Conservation (phyloP, 1,140 invertebrate species). For the Scylla paramamosain region DNA sequence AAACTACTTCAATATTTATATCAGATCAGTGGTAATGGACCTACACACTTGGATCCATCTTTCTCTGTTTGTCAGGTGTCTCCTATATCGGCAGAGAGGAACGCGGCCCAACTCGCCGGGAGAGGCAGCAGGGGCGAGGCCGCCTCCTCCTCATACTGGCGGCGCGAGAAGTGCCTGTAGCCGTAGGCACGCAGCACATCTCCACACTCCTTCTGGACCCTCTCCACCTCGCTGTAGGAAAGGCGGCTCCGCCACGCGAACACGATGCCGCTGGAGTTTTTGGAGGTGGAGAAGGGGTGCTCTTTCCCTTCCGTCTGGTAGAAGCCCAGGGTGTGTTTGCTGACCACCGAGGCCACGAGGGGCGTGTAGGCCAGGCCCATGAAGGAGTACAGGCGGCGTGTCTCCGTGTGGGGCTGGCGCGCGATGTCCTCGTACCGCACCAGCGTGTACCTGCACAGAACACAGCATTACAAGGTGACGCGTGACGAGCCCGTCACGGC, state of each 20-base stretch:
- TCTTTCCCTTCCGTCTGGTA: too few species aligned
- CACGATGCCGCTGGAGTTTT: conserved; percentile 42
- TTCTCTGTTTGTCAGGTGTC: too few species aligned
- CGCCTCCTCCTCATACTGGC: background rate
- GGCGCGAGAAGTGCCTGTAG: background rate
- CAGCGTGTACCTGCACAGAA: conserved; percentile 35
- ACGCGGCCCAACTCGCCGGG: background rate
- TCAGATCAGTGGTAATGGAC: too few species aligned
- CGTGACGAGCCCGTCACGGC: background rate
- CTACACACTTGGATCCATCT: too few species aligned
- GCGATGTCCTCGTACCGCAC: conserved; percentile 62
- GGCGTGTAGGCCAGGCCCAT: conserved; percentile 51
- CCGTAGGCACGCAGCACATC: conserved; percentile 57
- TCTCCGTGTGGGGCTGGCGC: background rate
- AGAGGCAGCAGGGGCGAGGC: conserved; percentile 7
- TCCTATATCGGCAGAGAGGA: too few species aligned
- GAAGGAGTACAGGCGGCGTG: conserved; percentile 54
- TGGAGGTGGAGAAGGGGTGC: conserved; percentile 40
- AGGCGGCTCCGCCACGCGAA: conserved; percentile 52
- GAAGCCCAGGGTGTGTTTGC: conserved; percentile 18
- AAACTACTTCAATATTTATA: too few species aligned
- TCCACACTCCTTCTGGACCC: conserved; percentile 41
- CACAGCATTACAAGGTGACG: background rate
- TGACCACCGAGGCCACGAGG: background rate
- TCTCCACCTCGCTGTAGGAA: conserved; percentile 35